Evolutionary conservation across 2,797 vertebrate species (phyloP), one percentile per base, ranked within the genome.

Genomic region (Cryptoblepharus egeriae): DNA sequence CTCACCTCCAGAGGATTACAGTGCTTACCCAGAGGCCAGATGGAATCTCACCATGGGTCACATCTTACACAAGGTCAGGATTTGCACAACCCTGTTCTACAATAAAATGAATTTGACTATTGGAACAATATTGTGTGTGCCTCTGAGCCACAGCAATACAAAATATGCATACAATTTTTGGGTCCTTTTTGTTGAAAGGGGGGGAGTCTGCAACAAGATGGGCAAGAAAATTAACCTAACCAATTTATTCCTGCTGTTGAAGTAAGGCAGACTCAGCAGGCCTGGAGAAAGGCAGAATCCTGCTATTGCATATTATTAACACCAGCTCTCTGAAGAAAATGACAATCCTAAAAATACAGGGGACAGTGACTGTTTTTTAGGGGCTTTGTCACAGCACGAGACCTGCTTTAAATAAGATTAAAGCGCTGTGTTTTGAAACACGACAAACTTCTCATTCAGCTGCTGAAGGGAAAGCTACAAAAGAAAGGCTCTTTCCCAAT

Each of bases 351-450:
- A 79, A 28, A 13, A 18, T 75, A 16, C 4, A 28, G 42, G 18
- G 0, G 1, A 71, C 12, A 84, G 37, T 15, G 42, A 5, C 2
- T 70, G 73, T 52, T 85, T 81, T 63, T 18, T 1, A 52, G 6
- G 30, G 28, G 35, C 35, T 69, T 49, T 30, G 1, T 6, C 39
- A 77, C 9, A 22, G 45, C 18, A 64, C 57, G 26, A 77, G 77
- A 5, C n/a, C 11, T 80, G 15, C 0, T 0, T 5, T 83, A 28
- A 84, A 84, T 18, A 79, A 3, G 4, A 80, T 81, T 88, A 28
- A 1, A 74, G 37, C 0, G 13, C 74, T 13, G n/a, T 35, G 4
- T 61, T 88, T 88, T 65, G 70, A 81, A 83, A 84, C 7, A 77
- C 16, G 68, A 30, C 61, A 32, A 1, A 24, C 1, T 0, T 75